Evolutionary conservation across 2,888 invertebrate genomes (phyloP), one percentile per base, ranked within the genome.

Genomic region (Spodoptera littoralis): DNA sequence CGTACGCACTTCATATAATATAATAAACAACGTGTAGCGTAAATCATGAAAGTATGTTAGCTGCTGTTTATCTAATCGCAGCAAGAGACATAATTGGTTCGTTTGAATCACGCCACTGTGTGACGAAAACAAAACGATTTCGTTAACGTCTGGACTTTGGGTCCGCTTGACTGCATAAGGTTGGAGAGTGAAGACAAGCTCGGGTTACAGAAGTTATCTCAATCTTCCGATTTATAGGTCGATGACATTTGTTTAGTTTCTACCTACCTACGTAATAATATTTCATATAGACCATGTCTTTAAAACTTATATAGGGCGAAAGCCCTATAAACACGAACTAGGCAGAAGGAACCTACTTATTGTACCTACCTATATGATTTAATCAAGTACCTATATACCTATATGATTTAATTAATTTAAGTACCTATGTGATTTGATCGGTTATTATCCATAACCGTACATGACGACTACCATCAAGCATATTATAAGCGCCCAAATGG

Each of bases 81-180:
- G 74, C 79, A 74, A 80, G 82, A 75, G 81, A 83, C 77, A 68
- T 89, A 88, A 94, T 93, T 93, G 93, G 92, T 82, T 86, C 82
- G 76, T 79, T 85, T 77, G 79, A 87, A 87, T 93, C 94, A 93
- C 93, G 93, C 94, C 93, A 94, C 90, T 77, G 64, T 70, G 70
- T 86, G 88, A 90, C 91, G 90, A 90, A 86, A 87, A 81, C 84
- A 83, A 76, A 84, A 71, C 81, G 83, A 81, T 82, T 85, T 84
- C 79, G 78, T 82, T 79, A 80, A 75, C 80, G 73, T 68, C 71
- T 86, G 90, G 87, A 92, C 90, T 91, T 90, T 90, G 89, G 61
- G 66, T 73, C 60, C 59, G 74, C 70, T 64, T 74, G 65, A 48
- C 63, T 80, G 68, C 65, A 52, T 65, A 44, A 57, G 63, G 70